Evolutionary conservation across 2,797 vertebrate species (phyloP), one percentile per base, ranked within the genome.

Genomic region (Melanotaenia pygmaea): DNA sequence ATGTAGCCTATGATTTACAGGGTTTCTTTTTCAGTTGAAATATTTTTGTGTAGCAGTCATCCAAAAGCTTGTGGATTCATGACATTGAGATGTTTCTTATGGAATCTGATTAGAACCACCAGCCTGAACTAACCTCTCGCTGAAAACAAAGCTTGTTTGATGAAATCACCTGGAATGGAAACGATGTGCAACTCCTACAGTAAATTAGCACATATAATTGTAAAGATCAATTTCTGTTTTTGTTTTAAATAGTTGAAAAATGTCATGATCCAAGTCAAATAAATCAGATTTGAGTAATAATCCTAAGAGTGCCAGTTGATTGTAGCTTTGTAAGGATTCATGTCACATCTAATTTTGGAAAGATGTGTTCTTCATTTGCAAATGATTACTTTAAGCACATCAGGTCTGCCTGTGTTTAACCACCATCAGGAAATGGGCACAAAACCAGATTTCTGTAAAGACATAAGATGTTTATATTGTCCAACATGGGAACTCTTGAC

Each of bases 401-500:
- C 81, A 62, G 66, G 80, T 82, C 88, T 80, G 77, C 65, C 74
- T 76, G 64, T 83, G 75, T 86, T 90, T 88, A 88, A 89, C 78
- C 79, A 80, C 63, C 71, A 67, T 56, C 81, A 82, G 81, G 83
- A 86, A 88, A 83, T 8, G 66, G 85, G 86, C 81, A 24, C 53
- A 14, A 65, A 56, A 80, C 83, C 85, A 88, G 72, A 77, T 82
- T 90, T 86, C 75, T 86, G 74, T 65, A 76, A 34, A n/a, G 72
- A 74, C 82, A 73, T 24, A 59, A 70, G 50, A 76, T 91, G 87
- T 90, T 91, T 91, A 91, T 83, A 88, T 88, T 85, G 86, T 79
- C 82, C 72, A 78, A 79, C 81, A 83, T 81, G 89, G 89, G 91
- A 91, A 88, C 70, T 64, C 78, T 92, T 89, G 74, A 88, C 80